Evolutionary conservation across 1,140 invertebrate genomes (phyloP).

Genomic region (Danaus melanippus): DNA sequence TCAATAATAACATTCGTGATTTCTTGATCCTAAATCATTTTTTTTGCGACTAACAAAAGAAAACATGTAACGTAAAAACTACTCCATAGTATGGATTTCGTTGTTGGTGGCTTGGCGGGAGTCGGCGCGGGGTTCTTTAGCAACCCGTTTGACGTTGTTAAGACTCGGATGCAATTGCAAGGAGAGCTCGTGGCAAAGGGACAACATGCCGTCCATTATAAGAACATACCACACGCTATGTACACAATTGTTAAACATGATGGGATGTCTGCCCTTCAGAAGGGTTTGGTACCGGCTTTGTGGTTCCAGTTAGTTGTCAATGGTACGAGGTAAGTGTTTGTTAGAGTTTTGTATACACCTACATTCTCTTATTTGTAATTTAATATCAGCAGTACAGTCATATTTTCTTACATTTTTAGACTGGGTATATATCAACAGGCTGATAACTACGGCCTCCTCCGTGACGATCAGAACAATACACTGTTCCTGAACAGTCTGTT

Average conservation of each 20-base stretch:
- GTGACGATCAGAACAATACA: slow-evolving; percentile 59
- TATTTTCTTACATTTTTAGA: slow-evolving; percentile 39
- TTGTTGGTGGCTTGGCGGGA: slow-evolving; percentile 78
- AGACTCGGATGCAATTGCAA: slow-evolving; percentile 91
- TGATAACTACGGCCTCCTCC: slow-evolving; percentile 59
- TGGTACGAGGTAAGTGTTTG: slow-evolving; percentile 62
- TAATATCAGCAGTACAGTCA: slow-evolving; percentile 1
- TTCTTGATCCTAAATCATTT: too few species aligned
- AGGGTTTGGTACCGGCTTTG: slow-evolving; percentile 80
- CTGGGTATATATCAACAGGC: slow-evolving; percentile 70
- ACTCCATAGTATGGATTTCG: slow-evolving; percentile 74
- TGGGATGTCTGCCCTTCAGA: slow-evolving; percentile 78
- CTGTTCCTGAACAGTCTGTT: slow-evolving; percentile 59
- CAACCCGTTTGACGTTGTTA: slow-evolving; percentile 83
- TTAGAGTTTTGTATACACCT: not conserved
- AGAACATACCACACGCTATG: slow-evolving; percentile 81
- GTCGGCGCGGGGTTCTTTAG: slow-evolving; percentile 80
- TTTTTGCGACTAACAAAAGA: too few species aligned
- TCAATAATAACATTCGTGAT: too few species aligned
- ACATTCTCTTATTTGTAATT: too few species aligned
- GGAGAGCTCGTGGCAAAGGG: slow-evolving; percentile 85
- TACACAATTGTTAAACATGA: slow-evolving; percentile 78
- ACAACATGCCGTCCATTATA: slow-evolving; percentile 75
- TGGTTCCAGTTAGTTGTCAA: slow-evolving; percentile 74
- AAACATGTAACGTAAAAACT: not conserved